Conservation (phyloP, 2,113 vertebrate genomes). For the Larimichthys crocea region DNA sequence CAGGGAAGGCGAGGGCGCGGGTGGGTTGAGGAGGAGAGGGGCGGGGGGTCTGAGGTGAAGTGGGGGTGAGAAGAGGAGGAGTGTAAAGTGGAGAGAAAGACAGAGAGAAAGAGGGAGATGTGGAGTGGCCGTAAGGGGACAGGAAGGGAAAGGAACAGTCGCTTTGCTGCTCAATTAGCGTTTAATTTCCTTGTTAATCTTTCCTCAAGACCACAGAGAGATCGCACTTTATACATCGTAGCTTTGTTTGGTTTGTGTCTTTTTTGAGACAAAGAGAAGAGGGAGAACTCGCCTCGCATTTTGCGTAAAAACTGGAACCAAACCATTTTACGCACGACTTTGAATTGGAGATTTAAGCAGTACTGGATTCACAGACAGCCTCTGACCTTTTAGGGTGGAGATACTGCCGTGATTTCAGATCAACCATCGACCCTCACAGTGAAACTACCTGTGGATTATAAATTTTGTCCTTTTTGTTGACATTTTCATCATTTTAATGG, state of each 20-base stretch:
- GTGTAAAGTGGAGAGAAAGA: constrained; percentile 32
- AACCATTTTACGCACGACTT: constrained; percentile 61
- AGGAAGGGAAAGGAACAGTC: constrained; percentile 42
- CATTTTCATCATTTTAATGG: constrained; percentile 9
- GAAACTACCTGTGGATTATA: constrained; percentile 1
- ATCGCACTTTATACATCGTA: constrained; percentile 1
- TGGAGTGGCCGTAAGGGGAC: constrained; percentile 52
- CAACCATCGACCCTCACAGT: neutral
- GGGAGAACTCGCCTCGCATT: neutral
- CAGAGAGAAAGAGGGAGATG: constrained; percentile 51
- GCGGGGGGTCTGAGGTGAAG: constrained; percentile 61
- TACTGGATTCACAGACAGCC: neutral
- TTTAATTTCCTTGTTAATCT: constrained; percentile 49
- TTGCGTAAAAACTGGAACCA: constrained; percentile 57
- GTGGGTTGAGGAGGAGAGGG: neutral
- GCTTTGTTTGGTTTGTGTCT: neutral
- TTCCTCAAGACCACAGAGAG: neutral
- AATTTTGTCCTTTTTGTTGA: neutral
- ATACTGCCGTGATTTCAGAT: constrained; percentile 4
- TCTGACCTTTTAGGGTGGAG: neutral
- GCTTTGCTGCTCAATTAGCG: constrained; percentile 47
- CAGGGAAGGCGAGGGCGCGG: constrained; percentile 16
- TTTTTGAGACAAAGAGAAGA: neutral
- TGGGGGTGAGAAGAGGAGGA: constrained; percentile 69
- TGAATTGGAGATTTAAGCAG: constrained; percentile 5